Evolutionary conservation across 2,888 invertebrate genomes (phyloP).

Genomic region (Hololepta plana): DNA sequence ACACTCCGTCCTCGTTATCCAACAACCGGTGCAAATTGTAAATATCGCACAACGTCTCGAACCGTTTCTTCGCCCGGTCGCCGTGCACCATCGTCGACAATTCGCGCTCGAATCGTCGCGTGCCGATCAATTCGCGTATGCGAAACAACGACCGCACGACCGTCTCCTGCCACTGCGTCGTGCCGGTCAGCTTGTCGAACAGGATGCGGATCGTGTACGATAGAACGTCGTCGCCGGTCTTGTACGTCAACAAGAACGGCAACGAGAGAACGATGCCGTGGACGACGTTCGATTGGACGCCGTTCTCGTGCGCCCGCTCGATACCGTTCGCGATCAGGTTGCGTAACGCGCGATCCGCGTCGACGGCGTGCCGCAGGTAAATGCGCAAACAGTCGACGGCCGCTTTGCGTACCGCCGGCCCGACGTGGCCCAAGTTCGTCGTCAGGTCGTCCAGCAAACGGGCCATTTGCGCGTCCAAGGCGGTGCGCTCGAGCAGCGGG

Average conservation of each 20-base stretch:
- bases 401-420: constrained; percentile 65
- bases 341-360: constrained; percentile 46
- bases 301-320: constrained; percentile 36
- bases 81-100: constrained; percentile 22
- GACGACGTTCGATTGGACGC: constrained; percentile 35
- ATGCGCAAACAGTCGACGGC: constrained; percentile 58
- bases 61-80: constrained; percentile 32
- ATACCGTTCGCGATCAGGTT: constrained; percentile 48
- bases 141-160: constrained; percentile 49
- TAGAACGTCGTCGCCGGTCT: constrained; percentile 29
- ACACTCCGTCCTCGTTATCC: not conserved
- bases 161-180: constrained; percentile 41
- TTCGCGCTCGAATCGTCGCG: constrained; percentile 40
- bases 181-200: constrained; percentile 28
- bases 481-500: constrained; percentile 45
- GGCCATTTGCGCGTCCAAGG: constrained; percentile 48
- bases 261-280: constrained; percentile 47
- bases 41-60: constrained; percentile 40
- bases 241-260: constrained; percentile 37
- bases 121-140: constrained; percentile 48
- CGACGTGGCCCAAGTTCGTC: constrained; percentile 60
- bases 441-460: constrained; percentile 47
- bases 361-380: constrained; percentile 48
- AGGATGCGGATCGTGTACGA: constrained; percentile 23
- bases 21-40: constrained; percentile 29